These are phyloP conservation scores for Byasa hedistus DNA, from an alignment of 2,888 invertebrate species.

Conservation along the genomic window DNA sequence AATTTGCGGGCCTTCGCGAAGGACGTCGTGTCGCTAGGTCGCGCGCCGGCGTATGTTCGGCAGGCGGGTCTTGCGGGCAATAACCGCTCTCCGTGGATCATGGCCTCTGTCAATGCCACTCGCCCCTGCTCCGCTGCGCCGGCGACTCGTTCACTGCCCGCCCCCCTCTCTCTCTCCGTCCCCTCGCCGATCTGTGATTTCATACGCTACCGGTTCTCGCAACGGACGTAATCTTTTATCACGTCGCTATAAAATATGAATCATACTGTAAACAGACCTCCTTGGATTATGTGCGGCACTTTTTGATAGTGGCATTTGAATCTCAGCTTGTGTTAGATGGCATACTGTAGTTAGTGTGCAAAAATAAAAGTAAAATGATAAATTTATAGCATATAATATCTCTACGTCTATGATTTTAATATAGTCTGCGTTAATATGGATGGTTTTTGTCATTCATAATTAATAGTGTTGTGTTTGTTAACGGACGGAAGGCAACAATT, in stretches of 20 bases:
- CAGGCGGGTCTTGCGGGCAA: constrained; percentile 59
- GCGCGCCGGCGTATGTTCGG: constrained; percentile 30
- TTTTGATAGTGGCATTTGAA: constrained; percentile 1
- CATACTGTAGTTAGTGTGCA: not conserved
- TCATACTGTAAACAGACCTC: constrained; percentile 44
- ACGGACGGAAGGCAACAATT: too few species aligned
- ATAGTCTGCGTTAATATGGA: too few species aligned
- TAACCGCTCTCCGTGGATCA: constrained; percentile 67
- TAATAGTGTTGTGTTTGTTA: too few species aligned
- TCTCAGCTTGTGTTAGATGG: not conserved
- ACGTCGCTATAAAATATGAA: constrained; percentile 41
- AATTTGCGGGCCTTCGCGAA: constrained; percentile 42
- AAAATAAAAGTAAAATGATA: too few species aligned
- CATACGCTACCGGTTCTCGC: constrained; percentile 31
- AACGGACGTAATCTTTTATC: constrained; percentile 51
- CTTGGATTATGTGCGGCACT: constrained; percentile 27
- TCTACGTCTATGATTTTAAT: too few species aligned
- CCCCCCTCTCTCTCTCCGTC: constrained; percentile 33
- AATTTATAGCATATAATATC: too few species aligned
- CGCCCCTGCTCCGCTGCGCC: constrained; percentile 39
- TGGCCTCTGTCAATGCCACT: constrained; percentile 75
- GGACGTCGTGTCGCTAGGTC: constrained; percentile 39
- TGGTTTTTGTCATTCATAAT: too few species aligned
- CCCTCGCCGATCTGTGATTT: constrained; percentile 29
- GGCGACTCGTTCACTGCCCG: constrained; percentile 33